A percentile compares a stretch with the other conserved stretches of the same genome.
These are phyloP conservation scores for Dysmachus trigonus DNA, from an alignment of 2,888 invertebrate species.

Conservation along the genomic window DNA sequence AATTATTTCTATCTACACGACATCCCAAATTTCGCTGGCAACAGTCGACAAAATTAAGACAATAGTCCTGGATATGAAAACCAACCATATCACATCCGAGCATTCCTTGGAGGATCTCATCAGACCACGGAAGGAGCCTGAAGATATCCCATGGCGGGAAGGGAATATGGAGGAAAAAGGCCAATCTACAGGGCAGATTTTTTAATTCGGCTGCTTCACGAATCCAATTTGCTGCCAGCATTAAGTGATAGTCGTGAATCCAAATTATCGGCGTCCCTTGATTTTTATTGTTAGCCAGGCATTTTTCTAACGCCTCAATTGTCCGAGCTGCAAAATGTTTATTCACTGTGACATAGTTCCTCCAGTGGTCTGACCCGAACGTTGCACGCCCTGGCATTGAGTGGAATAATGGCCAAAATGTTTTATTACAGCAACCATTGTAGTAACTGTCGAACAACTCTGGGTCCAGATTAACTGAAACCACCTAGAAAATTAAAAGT, in stretches of 20 bases:
- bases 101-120: conserved; percentile 92
- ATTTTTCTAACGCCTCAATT: conserved; percentile 71
- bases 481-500: conserved; percentile 68
- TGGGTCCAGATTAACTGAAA: conserved; percentile 81
- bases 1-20: conserved; percentile 86
- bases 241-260: conserved; percentile 94
- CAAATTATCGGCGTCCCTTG: conserved; percentile 78
- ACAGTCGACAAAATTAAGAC: conserved; percentile 90
- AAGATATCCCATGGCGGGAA: conserved; percentile 96
- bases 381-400: conserved; percentile 91
- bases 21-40: conserved; percentile 88
- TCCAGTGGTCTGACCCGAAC: conserved; percentile 85
- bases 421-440: conserved; percentile 91
- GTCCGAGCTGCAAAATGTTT: conserved; percentile 85
- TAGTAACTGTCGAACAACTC: conserved; percentile 85
- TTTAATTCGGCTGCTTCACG: conserved; percentile 85
- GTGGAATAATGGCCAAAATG: conserved; percentile 92
- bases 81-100: conserved; percentile 93
- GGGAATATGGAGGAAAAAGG: conserved; percentile 94
- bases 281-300: conserved; percentile 65
- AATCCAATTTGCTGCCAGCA: conserved; percentile 91
- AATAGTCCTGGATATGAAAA: conserved; percentile 91
- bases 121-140: conserved; percentile 90
- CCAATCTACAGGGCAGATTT: conserved; percentile 79
- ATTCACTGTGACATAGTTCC: conserved; percentile 81